Base-by-base conservation (phyloP, 2,888 invertebrate genomes). In the Penaeus monodon region DNA sequence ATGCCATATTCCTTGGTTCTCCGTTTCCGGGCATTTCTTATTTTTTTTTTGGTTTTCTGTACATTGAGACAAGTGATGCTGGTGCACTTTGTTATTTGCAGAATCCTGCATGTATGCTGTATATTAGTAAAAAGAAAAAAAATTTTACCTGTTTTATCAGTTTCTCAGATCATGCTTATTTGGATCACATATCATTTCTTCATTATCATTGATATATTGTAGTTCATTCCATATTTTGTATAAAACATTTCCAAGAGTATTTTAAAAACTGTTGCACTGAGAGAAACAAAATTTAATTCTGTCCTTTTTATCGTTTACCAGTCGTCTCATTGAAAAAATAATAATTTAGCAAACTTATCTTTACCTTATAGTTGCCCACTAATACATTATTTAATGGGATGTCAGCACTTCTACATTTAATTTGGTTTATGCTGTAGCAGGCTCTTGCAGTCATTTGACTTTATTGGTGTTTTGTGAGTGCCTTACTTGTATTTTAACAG, bases 221-320 rank as follows among this genome's bases (percentile, higher is more conserved):
- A 57, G 49, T 77, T 49, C 77, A 77, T 77, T 76, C 74, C 74
- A 77, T 77, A 73, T 73, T 38, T 44, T 74, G 49, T 74, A 38
- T 74, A 77, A 77, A 77, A 77, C 77, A 77, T 77, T 77, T 77
- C 77, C 77, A 77, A 27, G 77, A 27, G 57, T 77, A 49, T 20
- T 49, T 12, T 17, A 57, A 57, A 77, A 77, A 77, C 57, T 57
- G 24, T n/a, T 77, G 20, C 44, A n/a, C 44, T 33, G 10, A 29
- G 29, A 57, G 49, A 57, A 57, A 57, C 49, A 57, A 57, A 57
- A 12, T 57, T 57, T 17, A 57, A 14, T 57, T 57, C 8, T 57
- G 12, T 57, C 17, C 49, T 57, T 14, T 57, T 17, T 57, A 57
- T 57, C 10, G 12, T 57, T 57, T 57, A 57, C 49, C 49, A 57